Evolutionary conservation across 35 echinoderm and acorn worm species (phyloP), one percentile per base, ranked within the genome.

Genomic region (Ophiothrix spiculata): DNA sequence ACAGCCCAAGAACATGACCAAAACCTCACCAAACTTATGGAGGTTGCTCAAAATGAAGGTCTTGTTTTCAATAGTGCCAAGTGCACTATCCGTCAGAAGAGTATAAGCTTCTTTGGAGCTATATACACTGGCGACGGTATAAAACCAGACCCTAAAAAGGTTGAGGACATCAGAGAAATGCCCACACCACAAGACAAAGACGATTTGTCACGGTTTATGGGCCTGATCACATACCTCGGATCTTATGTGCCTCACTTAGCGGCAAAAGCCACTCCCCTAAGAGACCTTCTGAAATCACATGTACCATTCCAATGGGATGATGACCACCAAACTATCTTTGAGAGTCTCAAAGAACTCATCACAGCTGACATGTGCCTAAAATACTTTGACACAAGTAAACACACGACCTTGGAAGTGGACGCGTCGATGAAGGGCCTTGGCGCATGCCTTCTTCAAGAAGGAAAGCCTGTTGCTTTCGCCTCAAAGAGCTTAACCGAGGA

Each of bases 171-270:
- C 6, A 36, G 77, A 32, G 31, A 17, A 19, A 79, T 90, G 46
- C 73, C 38, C 0, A 40, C 77, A 79, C 90, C 79, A 46, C 87
- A 87, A 40, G 78, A 80, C 40, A 92, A 87, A 63, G 73, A 42
- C 11, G 84, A 87, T 49, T 40, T 93, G 40, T 75, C 88, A 39
- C 31, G 76, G 25, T 88, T 88, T 38, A n/a, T 88, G 29, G 91
- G 86, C 1, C 37, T 88, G 40, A 87, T 88, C n/a, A 89, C 25
- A 28, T 88, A 80, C 80, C 33, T 90, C 4, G 45, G 41, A 29
- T 33, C 86, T 54, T 87, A 87, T 46, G 79, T 87, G 32, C 75
- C 75, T 21, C 78, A 79, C 76, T 32, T 87, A 1, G 40, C 76
- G 8, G 74, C 78, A 0, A 87, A 87, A 49, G 41, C 78, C 81